Evolutionary conservation across 2,888 invertebrate species (phyloP), one percentile per base, ranked within the genome.

Genomic region (Dryobota labecula): DNA sequence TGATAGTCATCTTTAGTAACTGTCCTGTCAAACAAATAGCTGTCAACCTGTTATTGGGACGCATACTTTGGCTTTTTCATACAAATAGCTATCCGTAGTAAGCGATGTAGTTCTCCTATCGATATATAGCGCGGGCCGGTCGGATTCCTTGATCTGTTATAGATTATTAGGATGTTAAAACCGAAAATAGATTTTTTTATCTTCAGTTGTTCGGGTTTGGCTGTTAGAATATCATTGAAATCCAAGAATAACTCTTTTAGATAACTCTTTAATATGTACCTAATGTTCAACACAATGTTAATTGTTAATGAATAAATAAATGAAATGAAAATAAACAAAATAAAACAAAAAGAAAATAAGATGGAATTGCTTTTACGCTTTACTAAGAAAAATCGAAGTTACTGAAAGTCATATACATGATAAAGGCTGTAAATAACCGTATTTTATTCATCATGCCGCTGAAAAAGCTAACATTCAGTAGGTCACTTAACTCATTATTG

Each of bases 401-500:
- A 47, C 47, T 76, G 27, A 5, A 56, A 70, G 41, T 47, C n/a
- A 15, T 49, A 41, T 70, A 69, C 2, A 47, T 56, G 36, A 8
- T n/a, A 43, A 38, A 76, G 18, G n/a, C 77, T 69, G 11, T 43
- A 56, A 70, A 27, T 20, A 57, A 36, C 43, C 24, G 20, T 47
- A 47, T 56, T 45, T 30, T 41, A 56, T 30, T n/a, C 6, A 11
- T 4, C 33, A 49, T 2, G 15, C 20, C 11, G 53, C 33, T 53
- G 41, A 43, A 20, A 53, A 20, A 20, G 15, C 15, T 27, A 70
- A 41, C 20, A 43, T 7, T 45, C 4, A 20, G 49, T 30, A 38
- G 18, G 5, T 13, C 15, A 51, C 33, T 41, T 20, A 70, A 43
- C 73, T 49, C 57, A 57, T 51, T 78, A 49, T 38, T 78, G 36